phyloP scores from a whole-genome alignment of 2,888 invertebrate genomes.

The Nephrotoma guestfalica region DNA sequence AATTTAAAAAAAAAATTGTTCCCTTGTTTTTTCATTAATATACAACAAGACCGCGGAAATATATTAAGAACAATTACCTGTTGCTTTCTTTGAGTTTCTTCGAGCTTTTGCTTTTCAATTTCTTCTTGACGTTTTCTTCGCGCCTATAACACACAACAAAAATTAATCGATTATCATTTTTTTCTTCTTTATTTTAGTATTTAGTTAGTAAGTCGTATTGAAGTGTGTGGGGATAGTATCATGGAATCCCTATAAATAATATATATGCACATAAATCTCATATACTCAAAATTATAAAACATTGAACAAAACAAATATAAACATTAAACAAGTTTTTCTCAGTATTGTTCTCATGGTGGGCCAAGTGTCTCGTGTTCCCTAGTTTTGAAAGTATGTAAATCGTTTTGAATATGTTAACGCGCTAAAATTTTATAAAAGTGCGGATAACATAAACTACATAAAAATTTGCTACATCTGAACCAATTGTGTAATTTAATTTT shows the following conservation, averaged over 20 bases:
- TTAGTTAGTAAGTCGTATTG: background rate
- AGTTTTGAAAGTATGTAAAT: background rate
- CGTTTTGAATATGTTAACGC: background rate
- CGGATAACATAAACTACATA: too few species aligned
- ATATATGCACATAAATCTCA: background rate
- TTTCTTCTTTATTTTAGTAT: background rate
- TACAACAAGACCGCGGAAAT: background rate
- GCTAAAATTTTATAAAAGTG: background rate
- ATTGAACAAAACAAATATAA: background rate
- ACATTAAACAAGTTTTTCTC: background rate
- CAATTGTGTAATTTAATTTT: too few species aligned
- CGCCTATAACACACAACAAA: conserved; percentile 49
- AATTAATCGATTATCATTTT: conserved; percentile 16
- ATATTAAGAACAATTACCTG: conserved; percentile 43
- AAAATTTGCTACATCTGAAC: too few species aligned
- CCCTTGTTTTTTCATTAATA: background rate
- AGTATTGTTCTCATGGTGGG: background rate
- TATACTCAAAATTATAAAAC: background rate
- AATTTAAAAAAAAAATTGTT: background rate
- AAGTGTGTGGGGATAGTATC: background rate
- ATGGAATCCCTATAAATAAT: too few species aligned
- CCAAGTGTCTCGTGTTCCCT: background rate
- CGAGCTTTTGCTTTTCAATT: conserved; percentile 65
- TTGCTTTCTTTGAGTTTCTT: conserved; percentile 71
- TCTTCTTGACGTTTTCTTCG: conserved; percentile 76